Evolutionary conservation across 2,113 vertebrate genomes (phyloP).

Genomic region (human (Homo sapiens)): DNA sequence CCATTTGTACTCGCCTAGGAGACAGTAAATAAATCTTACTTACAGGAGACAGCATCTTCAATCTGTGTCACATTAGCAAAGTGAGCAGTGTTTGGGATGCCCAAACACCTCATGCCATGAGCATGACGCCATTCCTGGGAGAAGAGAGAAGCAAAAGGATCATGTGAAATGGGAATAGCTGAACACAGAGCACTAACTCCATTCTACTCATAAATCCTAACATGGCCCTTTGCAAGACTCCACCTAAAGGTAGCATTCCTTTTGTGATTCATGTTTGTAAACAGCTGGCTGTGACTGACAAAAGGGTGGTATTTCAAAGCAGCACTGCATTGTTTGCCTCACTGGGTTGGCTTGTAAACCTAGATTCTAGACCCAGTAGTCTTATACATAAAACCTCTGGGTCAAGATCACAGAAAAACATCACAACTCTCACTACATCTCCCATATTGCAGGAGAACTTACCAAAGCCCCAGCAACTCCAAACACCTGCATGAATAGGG

Average conservation of each 20-base stretch:
- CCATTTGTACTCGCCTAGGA: background rate
- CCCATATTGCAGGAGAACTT: background rate
- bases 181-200: background rate
- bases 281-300: background rate
- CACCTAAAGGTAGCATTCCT: background rate
- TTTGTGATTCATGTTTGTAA: background rate
- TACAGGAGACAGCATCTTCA: conserved; percentile 96
- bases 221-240: background rate
- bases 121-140: conserved; percentile 97
- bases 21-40: conserved; percentile 76
- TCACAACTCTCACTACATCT: background rate
- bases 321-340: background rate
- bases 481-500: background rate
- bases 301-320: background rate
- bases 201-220: background rate
- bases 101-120: conserved; percentile 97
- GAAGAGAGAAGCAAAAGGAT: background rate
- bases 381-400: background rate
- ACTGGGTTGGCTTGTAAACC: background rate
- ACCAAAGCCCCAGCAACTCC: background rate
- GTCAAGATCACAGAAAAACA: background rate
- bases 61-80: conserved; percentile 99
- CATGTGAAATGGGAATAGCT: background rate
- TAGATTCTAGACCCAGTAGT: background rate
- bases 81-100: conserved; percentile 98